phyloP scores from a whole-genome alignment of 2,888 invertebrate genomes.

The Catonia carolina region DNA sequence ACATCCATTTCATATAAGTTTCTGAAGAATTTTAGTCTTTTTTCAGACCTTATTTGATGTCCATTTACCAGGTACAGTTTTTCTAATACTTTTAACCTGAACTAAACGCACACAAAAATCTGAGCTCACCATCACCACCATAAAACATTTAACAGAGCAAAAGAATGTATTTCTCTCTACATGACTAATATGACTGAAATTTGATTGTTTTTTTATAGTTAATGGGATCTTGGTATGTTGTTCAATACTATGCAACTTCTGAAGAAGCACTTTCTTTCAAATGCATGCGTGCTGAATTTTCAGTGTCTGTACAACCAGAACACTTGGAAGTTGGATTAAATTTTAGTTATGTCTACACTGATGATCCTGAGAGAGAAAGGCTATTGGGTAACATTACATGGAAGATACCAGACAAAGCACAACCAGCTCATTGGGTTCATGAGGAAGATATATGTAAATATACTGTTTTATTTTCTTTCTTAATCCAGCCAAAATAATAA shows the following conservation, averaged over 20 bases:
- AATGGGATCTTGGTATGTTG: conserved; percentile 77
- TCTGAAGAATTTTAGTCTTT: too few relatives aligned
- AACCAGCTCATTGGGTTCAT: conserved; percentile 81
- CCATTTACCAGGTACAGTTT: too few relatives aligned
- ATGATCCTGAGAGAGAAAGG: conserved; percentile 74
- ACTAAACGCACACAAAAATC: too few relatives aligned
- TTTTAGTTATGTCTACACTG: conserved; percentile 78
- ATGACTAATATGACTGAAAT: too few relatives aligned
- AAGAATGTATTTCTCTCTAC: too few relatives aligned
- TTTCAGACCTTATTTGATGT: too few relatives aligned
- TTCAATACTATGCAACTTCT: conserved; percentile 83
- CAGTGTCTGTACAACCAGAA: conserved; percentile 42
- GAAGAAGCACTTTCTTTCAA: conserved; percentile 79
- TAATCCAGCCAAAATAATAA: too few relatives aligned
- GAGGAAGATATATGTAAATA: conserved; percentile 74
- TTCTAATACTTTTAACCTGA: too few relatives aligned
- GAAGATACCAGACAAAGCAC: conserved; percentile 63
- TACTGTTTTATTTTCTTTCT: too few relatives aligned
- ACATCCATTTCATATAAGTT: too few relatives aligned
- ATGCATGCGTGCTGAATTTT: conserved; percentile 74
- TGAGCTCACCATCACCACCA: too few relatives aligned
- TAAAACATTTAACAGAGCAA: too few relatives aligned
- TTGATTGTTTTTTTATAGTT: conserved; percentile 49
- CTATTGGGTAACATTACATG: conserved; percentile 81
- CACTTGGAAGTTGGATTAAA: conserved; percentile 54